These are phyloP conservation scores for Drosophila willistoni DNA, from an alignment of 1,140 invertebrate genomes.

Conservation along the genomic window DNA sequence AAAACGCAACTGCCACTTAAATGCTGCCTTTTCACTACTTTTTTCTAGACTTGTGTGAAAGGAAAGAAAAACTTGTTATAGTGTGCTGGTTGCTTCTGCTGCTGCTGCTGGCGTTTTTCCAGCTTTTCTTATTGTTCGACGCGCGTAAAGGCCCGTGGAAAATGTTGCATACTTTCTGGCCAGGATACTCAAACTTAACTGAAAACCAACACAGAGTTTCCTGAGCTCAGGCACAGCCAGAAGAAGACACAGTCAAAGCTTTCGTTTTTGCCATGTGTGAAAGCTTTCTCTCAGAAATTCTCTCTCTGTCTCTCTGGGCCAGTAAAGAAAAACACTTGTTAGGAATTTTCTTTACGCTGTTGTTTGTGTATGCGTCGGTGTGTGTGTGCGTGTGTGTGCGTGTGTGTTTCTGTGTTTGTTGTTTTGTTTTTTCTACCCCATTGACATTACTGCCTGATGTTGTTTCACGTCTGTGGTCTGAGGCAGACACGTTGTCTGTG, in stretches of 20 bases:
- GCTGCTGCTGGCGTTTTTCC: slow-evolving; percentile 68
- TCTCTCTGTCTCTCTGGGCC: slow-evolving; percentile 9
- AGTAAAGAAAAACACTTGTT: slow-evolving; percentile 75
- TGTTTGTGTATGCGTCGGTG: not conserved
- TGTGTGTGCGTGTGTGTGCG: slow-evolving; percentile 1
- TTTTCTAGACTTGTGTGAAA: slow-evolving; percentile 57
- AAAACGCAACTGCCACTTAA: slow-evolving; percentile 69
- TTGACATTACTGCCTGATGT: slow-evolving; percentile 24
- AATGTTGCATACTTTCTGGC: slow-evolving; percentile 52
- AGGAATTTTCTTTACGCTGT: slow-evolving; percentile 63
- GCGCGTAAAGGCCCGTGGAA: slow-evolving; percentile 36
- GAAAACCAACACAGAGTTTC: slow-evolving; percentile 36
- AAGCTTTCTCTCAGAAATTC: slow-evolving; percentile 54
- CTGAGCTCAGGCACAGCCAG: slow-evolving; percentile 45
- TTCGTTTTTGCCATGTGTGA: slow-evolving; percentile 22
- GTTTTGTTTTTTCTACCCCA: slow-evolving; percentile 32
- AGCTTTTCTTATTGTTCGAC: slow-evolving; percentile 54
- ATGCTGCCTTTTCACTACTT: slow-evolving; percentile 67
- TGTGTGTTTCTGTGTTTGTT: slow-evolving; percentile 25
- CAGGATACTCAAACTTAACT: slow-evolving; percentile 74
- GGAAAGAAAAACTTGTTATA: slow-evolving; percentile 60
- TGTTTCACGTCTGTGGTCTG: slow-evolving; percentile 28
- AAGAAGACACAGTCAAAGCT: slow-evolving; percentile 35
- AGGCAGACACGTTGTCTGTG: slow-evolving; percentile 12
- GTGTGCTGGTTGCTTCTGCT: slow-evolving; percentile 48